Evolutionary conservation across 2,113 vertebrate genomes (phyloP), one percentile per base, ranked within the genome.

Genomic region (Cyprinodon brontotheroides): DNA sequence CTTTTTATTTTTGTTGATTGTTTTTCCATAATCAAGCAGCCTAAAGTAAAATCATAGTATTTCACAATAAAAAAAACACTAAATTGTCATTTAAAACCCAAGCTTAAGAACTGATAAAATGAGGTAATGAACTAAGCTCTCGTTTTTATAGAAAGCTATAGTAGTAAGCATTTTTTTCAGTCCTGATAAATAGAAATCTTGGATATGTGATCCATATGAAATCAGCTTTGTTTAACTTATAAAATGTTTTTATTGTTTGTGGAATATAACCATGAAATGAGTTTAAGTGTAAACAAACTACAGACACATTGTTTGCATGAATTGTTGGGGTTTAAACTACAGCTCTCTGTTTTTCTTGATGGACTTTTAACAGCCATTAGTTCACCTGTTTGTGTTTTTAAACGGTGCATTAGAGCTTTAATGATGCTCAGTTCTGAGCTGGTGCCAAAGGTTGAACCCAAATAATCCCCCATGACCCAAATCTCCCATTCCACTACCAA

Each of bases 401-500:
- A 87, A 91, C 87, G 72, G 71, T 83, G 79, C 81, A 86, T 84
- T 78, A 86, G 84, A 78, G 83, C 86, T 45, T 79, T 87, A 29
- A 76, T 72, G 70, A 70, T 75, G 77, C 81, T 88, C 47, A 75
- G 84, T 85, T 85, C 82, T 64, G 83, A 85, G 29, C 83, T 74
- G 40, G 68, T 65, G 82, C 82, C 50, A 77, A 70, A 88, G 84
- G 89, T 91, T 84, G 77, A 82, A 85, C 79, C 86, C 74, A 92
- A 93, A 93, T 93, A 86, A 87, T 89, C 89, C 75, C 36, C 29
- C 90, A 88, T 93, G 92, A 92, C 93, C 90, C 61, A 77, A 85
- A 90, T 92, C 92, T 92, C 89, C 92, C 88, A 75, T 93, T 91
- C 93, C 92, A 93, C 94, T 93, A 92, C 91, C 87, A 89, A 77